Evolutionary conservation across 2,113 vertebrate genomes (phyloP).

Genomic region (Erinaceus europaeus): DNA sequence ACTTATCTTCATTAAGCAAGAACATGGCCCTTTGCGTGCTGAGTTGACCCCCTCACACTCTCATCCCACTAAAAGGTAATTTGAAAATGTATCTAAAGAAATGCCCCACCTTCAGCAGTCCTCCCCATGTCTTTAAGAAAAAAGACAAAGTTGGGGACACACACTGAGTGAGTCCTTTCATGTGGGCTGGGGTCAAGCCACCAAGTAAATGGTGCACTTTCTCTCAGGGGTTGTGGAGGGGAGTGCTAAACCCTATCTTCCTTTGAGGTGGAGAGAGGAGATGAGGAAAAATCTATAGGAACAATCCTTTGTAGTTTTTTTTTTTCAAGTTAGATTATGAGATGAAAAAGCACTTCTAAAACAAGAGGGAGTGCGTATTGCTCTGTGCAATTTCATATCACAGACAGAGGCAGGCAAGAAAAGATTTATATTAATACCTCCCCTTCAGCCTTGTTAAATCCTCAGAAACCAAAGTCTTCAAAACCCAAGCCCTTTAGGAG

Average conservation of each 20-base stretch:
- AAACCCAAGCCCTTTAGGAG: neutral
- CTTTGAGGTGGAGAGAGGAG: conserved; percentile 42
- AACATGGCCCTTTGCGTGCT: neutral
- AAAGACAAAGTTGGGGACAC: conserved; percentile 19
- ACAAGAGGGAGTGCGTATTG: neutral
- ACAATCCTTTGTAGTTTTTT: conserved; percentile 54
- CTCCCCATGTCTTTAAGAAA: neutral
- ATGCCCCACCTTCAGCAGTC: neutral
- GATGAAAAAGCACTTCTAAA: conserved; percentile 35
- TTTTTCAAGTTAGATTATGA: conserved; percentile 33
- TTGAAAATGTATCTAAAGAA: conserved; percentile 42
- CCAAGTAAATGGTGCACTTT: conserved; percentile 26
- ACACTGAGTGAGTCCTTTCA: conserved; percentile 18
- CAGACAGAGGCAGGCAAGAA: neutral
- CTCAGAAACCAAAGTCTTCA: conserved; percentile 22
- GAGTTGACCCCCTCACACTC: neutral
- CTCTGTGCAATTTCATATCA: neutral
- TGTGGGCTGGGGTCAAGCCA: conserved; percentile 23
- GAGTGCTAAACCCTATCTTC: conserved; percentile 28
- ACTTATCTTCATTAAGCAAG: neutral
- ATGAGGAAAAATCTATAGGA: neutral
- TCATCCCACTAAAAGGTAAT: conserved; percentile 7
- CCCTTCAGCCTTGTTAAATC: neutral
- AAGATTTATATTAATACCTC: conserved; percentile 12
- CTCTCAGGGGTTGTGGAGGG: conserved; percentile 25